A percentile compares a stretch with the other conserved stretches of the same genome.
Conservation (phyloP, 2,888 invertebrate genomes). For the Opisthograptis luteolata region DNA sequence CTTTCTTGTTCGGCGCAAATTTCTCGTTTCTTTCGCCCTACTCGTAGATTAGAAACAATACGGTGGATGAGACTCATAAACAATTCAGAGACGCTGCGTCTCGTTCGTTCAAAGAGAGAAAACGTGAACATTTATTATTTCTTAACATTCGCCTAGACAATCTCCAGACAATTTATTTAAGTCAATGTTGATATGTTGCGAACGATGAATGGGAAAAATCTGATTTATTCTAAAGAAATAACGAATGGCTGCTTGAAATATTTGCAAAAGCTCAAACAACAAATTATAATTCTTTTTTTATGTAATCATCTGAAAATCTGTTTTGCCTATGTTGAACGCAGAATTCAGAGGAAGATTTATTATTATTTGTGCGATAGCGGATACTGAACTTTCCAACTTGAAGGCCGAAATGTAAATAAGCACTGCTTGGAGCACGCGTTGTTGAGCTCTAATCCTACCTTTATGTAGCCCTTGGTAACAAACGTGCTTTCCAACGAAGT, state of each 20-base stretch:
- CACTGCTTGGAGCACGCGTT: no score
- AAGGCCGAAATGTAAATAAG: no score
- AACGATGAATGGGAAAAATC: slow-evolving; percentile 13
- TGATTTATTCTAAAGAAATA: not conserved
- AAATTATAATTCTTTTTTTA: no score
- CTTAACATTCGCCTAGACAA: slow-evolving; percentile 31
- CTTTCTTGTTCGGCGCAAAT: not conserved
- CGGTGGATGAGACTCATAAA: slow-evolving; percentile 37
- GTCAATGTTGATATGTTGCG: slow-evolving; percentile 18
- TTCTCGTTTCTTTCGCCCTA: not conserved
- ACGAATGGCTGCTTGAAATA: not conserved
- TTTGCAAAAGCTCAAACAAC: not conserved
- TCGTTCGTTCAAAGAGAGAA: slow-evolving; percentile 37
- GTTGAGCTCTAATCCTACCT: no score
- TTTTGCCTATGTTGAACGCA: no score
- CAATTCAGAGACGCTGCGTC: slow-evolving; percentile 44
- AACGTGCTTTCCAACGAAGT: no score
- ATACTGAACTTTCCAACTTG: no score
- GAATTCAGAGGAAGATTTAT: no score
- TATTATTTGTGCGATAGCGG: no score
- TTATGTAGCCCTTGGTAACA: no score
- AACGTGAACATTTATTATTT: slow-evolving; percentile 44
- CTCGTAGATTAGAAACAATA: slow-evolving; percentile 19
- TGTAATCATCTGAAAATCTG: no score
- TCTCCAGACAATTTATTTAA: slow-evolving; percentile 35